Evolutionary conservation across 2,113 vertebrate genomes (phyloP).

Genomic region (Bufo gargarizans): DNA sequence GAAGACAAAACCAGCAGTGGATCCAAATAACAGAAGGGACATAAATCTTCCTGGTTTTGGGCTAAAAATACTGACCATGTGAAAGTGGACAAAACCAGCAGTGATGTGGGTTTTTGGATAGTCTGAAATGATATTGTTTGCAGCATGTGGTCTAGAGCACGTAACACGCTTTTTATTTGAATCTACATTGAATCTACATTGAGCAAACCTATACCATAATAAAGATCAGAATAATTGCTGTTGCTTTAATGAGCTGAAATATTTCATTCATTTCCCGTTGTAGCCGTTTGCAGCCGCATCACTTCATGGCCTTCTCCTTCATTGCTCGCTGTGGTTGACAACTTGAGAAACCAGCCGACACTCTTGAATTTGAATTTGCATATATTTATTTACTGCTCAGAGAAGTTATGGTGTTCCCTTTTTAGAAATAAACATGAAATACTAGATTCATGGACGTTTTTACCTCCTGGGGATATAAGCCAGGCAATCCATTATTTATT

Average conservation of each 20-base stretch:
- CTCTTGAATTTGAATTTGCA: slow-evolving; percentile 39
- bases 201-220: background rate
- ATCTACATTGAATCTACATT: background rate
- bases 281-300: background rate
- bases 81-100: no score
- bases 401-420: slow-evolving; percentile 23
- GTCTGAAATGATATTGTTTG: no score
- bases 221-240: background rate
- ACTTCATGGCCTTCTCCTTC: background rate
- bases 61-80: no score
- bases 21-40: no score
- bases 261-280: background rate
- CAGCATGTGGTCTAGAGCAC: no score
- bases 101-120: no score
- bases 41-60: no score
- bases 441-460: slow-evolving; percentile 16
- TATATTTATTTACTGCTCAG: slow-evolving; percentile 21
- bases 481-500: slow-evolving; percentile 47
- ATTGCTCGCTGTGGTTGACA: background rate
- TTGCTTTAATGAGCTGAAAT: background rate
- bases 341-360: background rate
- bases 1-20: no score
- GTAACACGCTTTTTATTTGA: no score
- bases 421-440: slow-evolving; percentile 42
- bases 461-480: slow-evolving; percentile 22